Conservation (phyloP, 2,888 invertebrate species). For the Rhingia rostrata region DNA sequence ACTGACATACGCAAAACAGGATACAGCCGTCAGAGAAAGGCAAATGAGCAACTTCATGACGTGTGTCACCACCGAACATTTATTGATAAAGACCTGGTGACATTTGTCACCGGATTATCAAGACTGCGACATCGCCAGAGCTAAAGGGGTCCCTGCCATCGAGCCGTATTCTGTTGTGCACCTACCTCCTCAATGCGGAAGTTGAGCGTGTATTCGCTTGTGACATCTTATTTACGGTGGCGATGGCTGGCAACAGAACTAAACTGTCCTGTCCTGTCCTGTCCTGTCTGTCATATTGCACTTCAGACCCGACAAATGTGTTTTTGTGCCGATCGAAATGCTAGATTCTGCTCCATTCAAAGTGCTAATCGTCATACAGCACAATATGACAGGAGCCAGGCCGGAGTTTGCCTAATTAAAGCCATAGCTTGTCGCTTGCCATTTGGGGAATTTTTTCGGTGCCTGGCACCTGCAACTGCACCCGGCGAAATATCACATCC, state of each 20-base stretch:
- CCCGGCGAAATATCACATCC: conserved; percentile 34
- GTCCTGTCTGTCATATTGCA: conserved; percentile 59
- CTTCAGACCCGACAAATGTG: conserved; percentile 64
- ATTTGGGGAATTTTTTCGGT: conserved; percentile 46
- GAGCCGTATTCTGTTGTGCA: neutral
- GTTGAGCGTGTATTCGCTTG: conserved; percentile 49
- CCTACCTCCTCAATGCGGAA: conserved; percentile 38
- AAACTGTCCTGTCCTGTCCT: conserved; percentile 32
- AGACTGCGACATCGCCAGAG: conserved; percentile 56
- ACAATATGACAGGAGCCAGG: conserved; percentile 34
- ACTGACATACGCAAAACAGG: conserved; percentile 57
- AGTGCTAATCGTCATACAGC: conserved; percentile 48
- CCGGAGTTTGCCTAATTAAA: conserved; percentile 60
- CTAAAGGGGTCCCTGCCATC: conserved; percentile 10
- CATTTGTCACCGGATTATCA: conserved; percentile 65
- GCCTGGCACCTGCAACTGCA: conserved; percentile 64
- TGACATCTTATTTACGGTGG: conserved; percentile 59
- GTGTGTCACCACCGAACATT: conserved; percentile 61
- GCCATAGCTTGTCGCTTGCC: neutral
- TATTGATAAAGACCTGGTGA: conserved; percentile 71
- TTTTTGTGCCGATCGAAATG: conserved; percentile 43
- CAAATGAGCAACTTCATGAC: conserved; percentile 63
- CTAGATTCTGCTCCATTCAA: conserved; percentile 42
- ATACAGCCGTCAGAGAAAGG: conserved; percentile 54
- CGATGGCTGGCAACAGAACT: conserved; percentile 4